Conservation (phyloP, 2,797 vertebrate species). For the Catamblyrhynchus diadema region DNA sequence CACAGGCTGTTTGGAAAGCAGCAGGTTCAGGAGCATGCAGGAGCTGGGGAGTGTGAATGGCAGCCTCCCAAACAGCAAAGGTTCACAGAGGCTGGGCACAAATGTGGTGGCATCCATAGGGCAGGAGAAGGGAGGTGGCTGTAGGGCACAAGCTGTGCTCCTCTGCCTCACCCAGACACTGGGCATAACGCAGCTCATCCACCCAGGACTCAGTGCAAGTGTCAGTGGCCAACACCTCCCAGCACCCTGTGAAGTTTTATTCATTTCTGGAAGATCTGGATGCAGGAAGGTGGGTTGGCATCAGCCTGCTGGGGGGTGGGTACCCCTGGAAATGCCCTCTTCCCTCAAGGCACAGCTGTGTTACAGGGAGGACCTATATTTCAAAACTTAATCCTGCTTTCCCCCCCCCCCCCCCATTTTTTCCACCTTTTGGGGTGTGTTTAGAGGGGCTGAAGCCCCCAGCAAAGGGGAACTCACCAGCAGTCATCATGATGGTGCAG, state of each 20-base stretch:
- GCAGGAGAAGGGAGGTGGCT: neutral
- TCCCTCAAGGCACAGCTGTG: neutral
- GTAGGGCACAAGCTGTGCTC: neutral
- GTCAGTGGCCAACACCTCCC: neutral
- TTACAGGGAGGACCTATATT: neutral
- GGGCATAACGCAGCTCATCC: neutral
- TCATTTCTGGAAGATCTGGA: neutral
- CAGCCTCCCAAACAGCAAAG: neutral
- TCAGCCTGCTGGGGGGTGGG: neutral
- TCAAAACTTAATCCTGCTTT: neutral
- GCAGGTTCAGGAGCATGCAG: neutral
- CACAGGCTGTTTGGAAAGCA: neutral
- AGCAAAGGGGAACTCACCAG: conserved; percentile 6
- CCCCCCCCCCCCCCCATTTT: fast-evolving
- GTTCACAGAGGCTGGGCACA: neutral
- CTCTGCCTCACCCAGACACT: neutral
- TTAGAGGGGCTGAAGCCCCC: neutral
- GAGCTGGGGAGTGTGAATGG: neutral
- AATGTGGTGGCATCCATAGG: neutral
- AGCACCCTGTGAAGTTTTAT: neutral
- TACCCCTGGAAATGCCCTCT: neutral
- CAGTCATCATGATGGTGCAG: neutral
- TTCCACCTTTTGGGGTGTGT: neutral
- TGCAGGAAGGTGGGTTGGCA: neutral
- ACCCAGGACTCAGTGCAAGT: neutral